Evolutionary conservation across 1,140 invertebrate species (phyloP), one percentile per base, ranked within the genome.

Genomic region (Bombus ignitus): DNA sequence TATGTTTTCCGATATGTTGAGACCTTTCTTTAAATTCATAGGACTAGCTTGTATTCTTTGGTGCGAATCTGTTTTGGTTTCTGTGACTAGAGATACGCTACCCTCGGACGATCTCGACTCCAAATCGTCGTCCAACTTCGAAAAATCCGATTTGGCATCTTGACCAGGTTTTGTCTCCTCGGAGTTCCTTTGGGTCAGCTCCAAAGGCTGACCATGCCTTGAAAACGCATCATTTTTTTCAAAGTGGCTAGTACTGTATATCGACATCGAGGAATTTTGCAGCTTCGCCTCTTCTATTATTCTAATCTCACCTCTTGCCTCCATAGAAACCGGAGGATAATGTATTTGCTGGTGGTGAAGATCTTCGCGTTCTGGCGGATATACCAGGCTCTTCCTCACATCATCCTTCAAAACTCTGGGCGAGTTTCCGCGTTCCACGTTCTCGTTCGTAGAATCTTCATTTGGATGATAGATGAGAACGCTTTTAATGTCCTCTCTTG

Each of bases 391-490:
- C 74, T 94, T 95, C 18, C 94, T 91, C 0, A 70, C 68, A 0
- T 95, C 95, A 5, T 94, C 93, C 2, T 92, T 88, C 0, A 74
- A 87, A 32, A 94, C 93, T 32, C 93, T 89, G 18, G 94, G 92
- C 0, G 95, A 92, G 89, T 96, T 96, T 1, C 95, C 47, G 0
- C 47, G 94, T 75, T 96, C 96, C 1, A 97, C 42, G 47, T 97
- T 97, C 42, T 97, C 97, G 83, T 97, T 97, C 32, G 97, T 97
- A 4, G 97, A 96, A 85, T 98, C 97, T 95, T 98, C 97, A 2
- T 97, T 97, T 0, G 97, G 97, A 95, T 98, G 98, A 91, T 98
- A 98, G 71, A 98, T 98, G 75, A 99, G 97, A 6, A 97, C 97
- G 66, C 97, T 97, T 92, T 98, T 98, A 0, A 99, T 97, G 87